Percentiles rank a stretch among this genome's conserved stretches.
Evolutionary conservation across 2,888 invertebrate genomes (phyloP).

Genomic region (Cecidostiba fungosa): DNA sequence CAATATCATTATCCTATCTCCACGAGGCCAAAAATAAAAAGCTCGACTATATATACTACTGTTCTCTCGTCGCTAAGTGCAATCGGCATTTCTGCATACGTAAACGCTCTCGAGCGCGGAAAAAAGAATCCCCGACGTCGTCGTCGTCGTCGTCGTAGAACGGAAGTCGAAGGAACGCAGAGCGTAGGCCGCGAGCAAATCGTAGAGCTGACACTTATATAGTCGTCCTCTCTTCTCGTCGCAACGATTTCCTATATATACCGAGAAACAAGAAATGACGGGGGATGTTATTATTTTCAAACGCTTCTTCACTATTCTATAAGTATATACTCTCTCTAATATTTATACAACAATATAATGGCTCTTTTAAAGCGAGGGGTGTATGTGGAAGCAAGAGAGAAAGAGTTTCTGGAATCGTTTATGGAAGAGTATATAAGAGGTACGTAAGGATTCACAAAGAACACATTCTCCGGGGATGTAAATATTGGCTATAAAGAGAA

Average conservation of each 20-base stretch:
- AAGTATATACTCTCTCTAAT: not conserved
- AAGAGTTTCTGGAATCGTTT: conserved; percentile 13
- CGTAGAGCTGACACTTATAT: conserved; percentile 28
- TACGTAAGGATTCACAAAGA: not conserved
- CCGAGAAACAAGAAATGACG: not conserved
- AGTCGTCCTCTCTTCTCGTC: too few relatives aligned
- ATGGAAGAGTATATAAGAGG: not conserved
- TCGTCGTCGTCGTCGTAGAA: conserved; percentile 22
- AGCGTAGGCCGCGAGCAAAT: conserved; percentile 38
- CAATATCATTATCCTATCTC: conserved; percentile 55
- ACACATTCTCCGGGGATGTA: not conserved
- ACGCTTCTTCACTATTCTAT: not conserved
- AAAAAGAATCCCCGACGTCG: conserved; percentile 17
- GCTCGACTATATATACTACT: conserved; percentile 22
- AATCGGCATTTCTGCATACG: conserved; percentile 57
- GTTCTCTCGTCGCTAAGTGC: conserved; percentile 53
- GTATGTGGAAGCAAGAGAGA: not conserved
- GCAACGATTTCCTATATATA: not conserved
- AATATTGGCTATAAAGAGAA: not conserved
- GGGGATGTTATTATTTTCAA: not conserved
- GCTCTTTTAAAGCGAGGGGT: not conserved
- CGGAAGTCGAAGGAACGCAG: conserved; percentile 53
- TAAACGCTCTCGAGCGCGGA: conserved; percentile 32
- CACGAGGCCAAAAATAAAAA: conserved; percentile 40
- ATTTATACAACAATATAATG: not conserved